A percentile compares a stretch with the other conserved stretches of the same genome.
Conservation (phyloP, 2,888 invertebrate species). For the Erannis defoliaria region DNA sequence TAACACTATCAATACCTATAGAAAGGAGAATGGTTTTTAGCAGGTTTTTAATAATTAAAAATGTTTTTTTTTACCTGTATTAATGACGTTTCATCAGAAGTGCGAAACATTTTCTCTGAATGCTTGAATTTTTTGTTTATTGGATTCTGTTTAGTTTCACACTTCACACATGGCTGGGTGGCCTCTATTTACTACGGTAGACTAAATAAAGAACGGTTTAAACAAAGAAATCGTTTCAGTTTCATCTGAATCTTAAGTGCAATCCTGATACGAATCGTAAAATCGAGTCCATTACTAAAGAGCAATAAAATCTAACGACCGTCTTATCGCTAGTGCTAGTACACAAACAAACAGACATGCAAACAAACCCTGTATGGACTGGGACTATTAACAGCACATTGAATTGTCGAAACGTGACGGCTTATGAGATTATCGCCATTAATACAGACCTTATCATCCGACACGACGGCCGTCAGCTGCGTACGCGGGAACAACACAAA, state of each 20-base stretch:
- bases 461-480: conserved; percentile 21
- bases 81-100: conserved; percentile 22
- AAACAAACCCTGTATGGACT: conserved; percentile 69
- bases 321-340: conserved; percentile 44
- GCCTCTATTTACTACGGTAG: conserved; percentile 35
- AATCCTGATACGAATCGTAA: conserved; percentile 44
- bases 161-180: conserved; percentile 9
- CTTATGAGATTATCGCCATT: conserved; percentile 62
- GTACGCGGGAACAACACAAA: conserved; percentile 26
- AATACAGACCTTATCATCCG: conserved; percentile 60
- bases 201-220: conserved; percentile 59
- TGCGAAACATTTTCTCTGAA: conserved; percentile 22
- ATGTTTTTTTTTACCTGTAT: conserved; percentile 1
- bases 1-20: conserved; percentile 9
- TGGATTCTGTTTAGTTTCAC: conserved; percentile 15
- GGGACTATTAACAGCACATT: conserved; percentile 68
- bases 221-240: conserved; percentile 65
- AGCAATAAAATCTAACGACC: conserved; percentile 68
- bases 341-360: conserved; percentile 59
- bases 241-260: conserved; percentile 60
- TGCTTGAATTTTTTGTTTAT: not conserved
- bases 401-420: conserved; percentile 78
- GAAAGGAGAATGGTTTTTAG: conserved; percentile 1
- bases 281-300: conserved; percentile 55
- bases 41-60: conserved; percentile 8